These are phyloP conservation scores for Panurus biarmicus DNA, from an alignment of 2,113 vertebrate species.

Conservation along the genomic window DNA sequence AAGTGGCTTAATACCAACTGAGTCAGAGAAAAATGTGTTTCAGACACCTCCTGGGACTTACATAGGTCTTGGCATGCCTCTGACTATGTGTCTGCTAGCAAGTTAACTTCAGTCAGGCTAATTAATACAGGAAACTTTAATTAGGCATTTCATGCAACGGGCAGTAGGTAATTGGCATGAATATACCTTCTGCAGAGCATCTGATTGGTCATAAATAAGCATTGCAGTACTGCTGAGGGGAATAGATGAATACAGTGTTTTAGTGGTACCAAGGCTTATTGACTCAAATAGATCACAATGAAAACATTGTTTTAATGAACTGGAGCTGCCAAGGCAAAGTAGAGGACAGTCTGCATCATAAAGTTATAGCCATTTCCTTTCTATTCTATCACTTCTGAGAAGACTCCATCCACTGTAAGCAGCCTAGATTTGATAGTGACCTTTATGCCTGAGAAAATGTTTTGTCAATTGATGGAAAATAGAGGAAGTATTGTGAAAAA, in stretches of 20 bases:
- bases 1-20: neutral
- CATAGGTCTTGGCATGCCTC: neutral
- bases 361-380: neutral
- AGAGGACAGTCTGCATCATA: neutral
- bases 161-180: neutral
- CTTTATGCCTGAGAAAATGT: neutral
- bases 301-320: neutral
- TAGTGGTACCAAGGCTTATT: neutral
- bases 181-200: neutral
- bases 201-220: neutral
- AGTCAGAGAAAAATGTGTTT: neutral
- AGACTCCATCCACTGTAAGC: neutral
- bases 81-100: neutral
- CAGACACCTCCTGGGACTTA: neutral
- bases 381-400: neutral
- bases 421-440: neutral
- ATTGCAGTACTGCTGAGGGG: neutral
- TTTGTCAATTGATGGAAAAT: neutral
- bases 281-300: neutral
- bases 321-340: neutral
- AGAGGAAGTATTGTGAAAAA: neutral
- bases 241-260: neutral
- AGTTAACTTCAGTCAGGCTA: neutral
- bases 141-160: neutral
- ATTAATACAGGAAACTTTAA: constrained; percentile 9